phyloP scores from a whole-genome alignment of 2,113 vertebrate genomes.

The Perca flavescens region DNA sequence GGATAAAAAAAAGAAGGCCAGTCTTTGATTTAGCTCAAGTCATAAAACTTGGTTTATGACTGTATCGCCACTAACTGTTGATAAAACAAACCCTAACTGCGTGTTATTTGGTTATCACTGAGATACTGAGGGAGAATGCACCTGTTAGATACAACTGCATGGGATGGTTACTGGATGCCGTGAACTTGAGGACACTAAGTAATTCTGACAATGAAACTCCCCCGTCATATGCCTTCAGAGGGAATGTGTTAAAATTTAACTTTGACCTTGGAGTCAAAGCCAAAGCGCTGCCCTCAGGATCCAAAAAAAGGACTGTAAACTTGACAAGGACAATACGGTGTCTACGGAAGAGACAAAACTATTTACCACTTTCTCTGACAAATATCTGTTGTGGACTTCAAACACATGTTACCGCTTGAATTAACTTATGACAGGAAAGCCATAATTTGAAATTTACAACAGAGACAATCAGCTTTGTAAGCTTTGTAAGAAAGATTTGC shows the following conservation, averaged over 20 bases:
- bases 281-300: conserved; percentile 30
- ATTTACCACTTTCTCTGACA: conserved; percentile 16
- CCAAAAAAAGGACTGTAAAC: conserved; percentile 20
- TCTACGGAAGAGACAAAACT: conserved; percentile 33
- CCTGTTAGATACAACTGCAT: conserved; percentile 47
- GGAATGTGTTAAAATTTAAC: conserved; percentile 52
- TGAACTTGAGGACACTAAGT: conserved; percentile 54
- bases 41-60: conserved; percentile 54
- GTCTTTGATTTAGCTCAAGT: conserved; percentile 39
- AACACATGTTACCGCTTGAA: conserved; percentile 13
- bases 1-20: conserved; percentile 51
- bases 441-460: conserved; percentile 56
- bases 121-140: not conserved
- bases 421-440: conserved; percentile 28
- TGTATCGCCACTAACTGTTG: conserved; percentile 41
- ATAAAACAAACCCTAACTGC: conserved; percentile 61
- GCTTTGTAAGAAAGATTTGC: conserved; percentile 56
- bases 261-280: conserved; percentile 61
- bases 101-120: conserved; percentile 52
- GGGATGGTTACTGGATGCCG: conserved; percentile 28
- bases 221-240: conserved; percentile 23
- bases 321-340: not conserved
- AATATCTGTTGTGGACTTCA: conserved; percentile 13
- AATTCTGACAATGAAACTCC: conserved; percentile 51
- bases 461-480: conserved; percentile 52